Evolutionary conservation across 2,113 vertebrate genomes (phyloP).

Genomic region (Apaloderma vittatum): DNA sequence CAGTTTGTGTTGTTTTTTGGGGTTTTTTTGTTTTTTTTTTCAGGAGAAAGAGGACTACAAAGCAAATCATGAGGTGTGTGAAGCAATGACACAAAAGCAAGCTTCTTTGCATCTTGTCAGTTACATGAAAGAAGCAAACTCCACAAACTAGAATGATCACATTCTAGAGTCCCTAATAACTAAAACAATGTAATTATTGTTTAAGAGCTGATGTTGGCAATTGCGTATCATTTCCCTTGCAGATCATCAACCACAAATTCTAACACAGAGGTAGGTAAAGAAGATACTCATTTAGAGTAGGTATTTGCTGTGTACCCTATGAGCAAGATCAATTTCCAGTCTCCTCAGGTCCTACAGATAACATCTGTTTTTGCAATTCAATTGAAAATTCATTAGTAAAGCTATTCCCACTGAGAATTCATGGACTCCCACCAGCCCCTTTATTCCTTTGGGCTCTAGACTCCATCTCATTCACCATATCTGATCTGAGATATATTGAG

Average conservation of each 20-base stretch:
- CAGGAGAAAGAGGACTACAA: background rate
- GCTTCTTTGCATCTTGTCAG: background rate
- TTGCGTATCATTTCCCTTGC: background rate
- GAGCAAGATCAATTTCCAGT: background rate
- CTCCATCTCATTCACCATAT: background rate
- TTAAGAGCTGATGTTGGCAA: background rate
- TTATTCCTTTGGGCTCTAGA: background rate
- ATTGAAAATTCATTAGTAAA: constrained; percentile 40
- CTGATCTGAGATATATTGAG: background rate
- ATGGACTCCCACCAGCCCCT: background rate
- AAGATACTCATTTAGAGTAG: constrained; percentile 11
- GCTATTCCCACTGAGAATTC: background rate
- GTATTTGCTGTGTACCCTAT: background rate
- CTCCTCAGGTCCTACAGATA: constrained; percentile 8
- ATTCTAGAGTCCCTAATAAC: background rate
- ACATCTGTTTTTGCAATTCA: constrained; percentile 12
- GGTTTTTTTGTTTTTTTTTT: background rate
- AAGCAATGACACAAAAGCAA: background rate
- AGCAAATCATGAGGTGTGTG: background rate
- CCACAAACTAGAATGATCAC: background rate
- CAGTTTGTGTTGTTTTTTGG: background rate
- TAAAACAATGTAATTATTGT: constrained; percentile 22
- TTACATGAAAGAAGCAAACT: background rate
- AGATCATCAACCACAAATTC: background rate
- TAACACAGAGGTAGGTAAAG: constrained; percentile 1